Evolutionary conservation across 2,888 invertebrate genomes (phyloP).

Genomic region (Perizoma flavofasciatum): DNA sequence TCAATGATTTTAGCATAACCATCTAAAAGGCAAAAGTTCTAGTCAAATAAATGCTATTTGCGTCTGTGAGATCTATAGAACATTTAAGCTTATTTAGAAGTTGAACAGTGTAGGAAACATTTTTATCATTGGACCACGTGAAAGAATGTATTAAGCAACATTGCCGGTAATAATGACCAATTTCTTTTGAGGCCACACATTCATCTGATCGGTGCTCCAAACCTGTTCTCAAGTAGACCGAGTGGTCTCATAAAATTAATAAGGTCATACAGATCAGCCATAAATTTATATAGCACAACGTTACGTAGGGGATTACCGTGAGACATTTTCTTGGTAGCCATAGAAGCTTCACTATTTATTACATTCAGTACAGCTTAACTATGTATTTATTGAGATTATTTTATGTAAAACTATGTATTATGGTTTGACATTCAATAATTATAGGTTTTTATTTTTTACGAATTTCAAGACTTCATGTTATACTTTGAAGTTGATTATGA

Average conservation of each 20-base stretch:
- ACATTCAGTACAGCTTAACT: too few relatives aligned
- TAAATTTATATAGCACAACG: constrained; percentile 60
- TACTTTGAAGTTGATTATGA: too few relatives aligned
- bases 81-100: too few relatives aligned
- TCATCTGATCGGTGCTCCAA: constrained; percentile 42
- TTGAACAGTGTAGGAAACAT: too few relatives aligned
- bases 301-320: constrained; percentile 48
- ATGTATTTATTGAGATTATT: too few relatives aligned
- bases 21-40: too few relatives aligned
- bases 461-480: too few relatives aligned
- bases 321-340: constrained; percentile 1
- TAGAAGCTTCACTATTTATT: constrained; percentile 2
- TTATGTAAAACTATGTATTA: too few relatives aligned
- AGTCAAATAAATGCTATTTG: too few relatives aligned
- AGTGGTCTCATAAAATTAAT: constrained; percentile 77
- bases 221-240: constrained; percentile 68
- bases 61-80: too few relatives aligned
- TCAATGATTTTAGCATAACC: too few relatives aligned
- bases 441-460: not conserved
- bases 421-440: too few relatives aligned
- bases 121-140: not conserved
- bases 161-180: constrained; percentile 35
- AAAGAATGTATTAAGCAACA: constrained; percentile 22
- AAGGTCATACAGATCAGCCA: constrained; percentile 65
- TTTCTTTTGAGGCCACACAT: constrained; percentile 42